Base-by-base conservation (phyloP, 37 sponge, comb jelly and placozoan genomes). In the Mnemiopsis leidyi region DNA sequence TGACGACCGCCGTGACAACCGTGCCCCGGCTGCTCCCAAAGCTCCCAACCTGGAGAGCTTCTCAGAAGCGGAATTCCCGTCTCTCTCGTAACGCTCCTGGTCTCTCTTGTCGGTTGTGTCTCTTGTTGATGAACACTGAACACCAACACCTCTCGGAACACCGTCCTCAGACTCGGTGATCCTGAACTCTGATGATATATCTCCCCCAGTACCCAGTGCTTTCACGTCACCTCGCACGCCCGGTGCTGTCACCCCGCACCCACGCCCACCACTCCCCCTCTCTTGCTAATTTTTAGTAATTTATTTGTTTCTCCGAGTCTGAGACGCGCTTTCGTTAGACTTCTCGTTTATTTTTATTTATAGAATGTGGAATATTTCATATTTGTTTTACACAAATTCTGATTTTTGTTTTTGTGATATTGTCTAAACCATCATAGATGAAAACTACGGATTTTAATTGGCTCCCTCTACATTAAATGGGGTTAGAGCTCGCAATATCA, bases 281-380 rank as follows among this genome's bases (percentile, higher is more conserved):
- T 25, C 73, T 25, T 28, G 73, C 73, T 25, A 28, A 48, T 48
- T 48, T 48, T 48, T 48, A 48, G 24, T 69, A 69, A 69, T 69
- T 69, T 69, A 69, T 48, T 48, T 48, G 61, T 48, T 48, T 23
- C 28, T 20, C 73, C 73, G 73, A 3, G 73, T 21, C 29, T 21
- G 73, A 69, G 73, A 21, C 29, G 73, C 21, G 82, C 32, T 16
- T n/a, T 71, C 30, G 38, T 79, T 33, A 29, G 21, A 16, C 36
- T 36, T 36, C 82, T 79, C 82, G 82, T 79, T 79, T 79, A 79
- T 79, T 79, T 79, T 79, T 79, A 79, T 79, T 79, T 79, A 79
- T 79, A 79, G 82, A 79, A 79, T 79, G 34, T 79, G 82, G 82
- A 79, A 79, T 36, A 79, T 79, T 79, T 79, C 82, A 36, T 79